These are phyloP conservation scores for Gallinago stenura DNA, from an alignment of 2,797 vertebrate genomes.

Conservation along the genomic window DNA sequence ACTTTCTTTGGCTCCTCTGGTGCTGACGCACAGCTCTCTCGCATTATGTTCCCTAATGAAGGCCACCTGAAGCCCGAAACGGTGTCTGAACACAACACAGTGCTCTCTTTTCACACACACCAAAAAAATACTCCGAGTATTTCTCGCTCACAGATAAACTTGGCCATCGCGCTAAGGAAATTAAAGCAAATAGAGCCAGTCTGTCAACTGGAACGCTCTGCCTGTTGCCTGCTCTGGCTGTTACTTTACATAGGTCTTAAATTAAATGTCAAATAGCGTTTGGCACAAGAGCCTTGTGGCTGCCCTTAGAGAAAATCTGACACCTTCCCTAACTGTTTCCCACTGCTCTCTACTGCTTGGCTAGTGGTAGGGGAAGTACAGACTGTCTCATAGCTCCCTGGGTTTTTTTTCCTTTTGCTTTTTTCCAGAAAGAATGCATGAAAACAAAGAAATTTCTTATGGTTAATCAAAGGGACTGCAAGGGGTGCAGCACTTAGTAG, in stretches of 20 bases:
- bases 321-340: conserved; percentile 51
- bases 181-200: conserved; percentile 56
- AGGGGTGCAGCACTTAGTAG: not conserved
- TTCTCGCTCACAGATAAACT: conserved; percentile 46
- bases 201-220: conserved; percentile 42
- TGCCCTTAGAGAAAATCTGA: conserved; percentile 72
- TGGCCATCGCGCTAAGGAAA: conserved; percentile 38
- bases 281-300: conserved; percentile 51
- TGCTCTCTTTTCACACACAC: conserved; percentile 16
- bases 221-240: conserved; percentile 42
- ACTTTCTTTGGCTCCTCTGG: not conserved
- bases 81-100: not conserved
- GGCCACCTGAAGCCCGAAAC: conserved; percentile 15
- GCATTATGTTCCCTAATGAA: conserved; percentile 37
- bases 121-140: not conserved
- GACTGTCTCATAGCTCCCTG: not conserved
- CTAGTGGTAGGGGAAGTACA: not conserved
- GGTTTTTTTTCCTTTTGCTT: not conserved
- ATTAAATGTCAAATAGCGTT: conserved; percentile 71
- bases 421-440: not conserved
- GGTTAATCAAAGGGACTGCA: not conserved
- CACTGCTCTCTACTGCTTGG: conserved; percentile 44
- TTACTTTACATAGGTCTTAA: conserved; percentile 55
- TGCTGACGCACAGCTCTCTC: not conserved
- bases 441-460: not conserved